Evolutionary conservation across 1,140 invertebrate genomes (phyloP).

Genomic region (Chlorops oryzae): DNA sequence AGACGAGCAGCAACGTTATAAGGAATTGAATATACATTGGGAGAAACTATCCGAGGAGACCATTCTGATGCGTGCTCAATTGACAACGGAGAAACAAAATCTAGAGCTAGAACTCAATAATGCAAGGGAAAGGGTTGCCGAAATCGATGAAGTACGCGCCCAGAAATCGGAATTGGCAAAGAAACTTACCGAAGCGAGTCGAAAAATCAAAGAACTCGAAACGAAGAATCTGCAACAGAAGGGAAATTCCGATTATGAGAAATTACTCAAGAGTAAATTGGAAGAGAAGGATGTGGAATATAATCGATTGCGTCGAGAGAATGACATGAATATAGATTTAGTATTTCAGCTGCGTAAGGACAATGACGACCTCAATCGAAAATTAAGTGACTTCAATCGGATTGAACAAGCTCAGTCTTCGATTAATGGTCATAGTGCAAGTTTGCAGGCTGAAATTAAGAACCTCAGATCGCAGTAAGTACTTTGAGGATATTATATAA

Average conservation of each 20-base stretch:
- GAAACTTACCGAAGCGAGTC: slow-evolving; percentile 61
- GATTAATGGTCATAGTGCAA: slow-evolving; percentile 65
- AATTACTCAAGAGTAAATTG: slow-evolving; percentile 60
- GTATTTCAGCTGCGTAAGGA: slow-evolving; percentile 61
- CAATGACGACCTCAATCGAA: slow-evolving; percentile 74
- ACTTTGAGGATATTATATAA: slow-evolving; percentile 1
- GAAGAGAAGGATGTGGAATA: slow-evolving; percentile 71
- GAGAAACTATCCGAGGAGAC: slow-evolving; percentile 78
- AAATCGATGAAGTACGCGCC: slow-evolving; percentile 35
- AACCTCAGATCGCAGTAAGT: slow-evolving; percentile 59
- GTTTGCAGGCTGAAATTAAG: slow-evolving; percentile 68
- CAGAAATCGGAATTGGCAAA: slow-evolving; percentile 52
- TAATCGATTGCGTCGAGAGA: slow-evolving; percentile 65
- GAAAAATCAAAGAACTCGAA: slow-evolving; percentile 50
- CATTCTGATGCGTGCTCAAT: slow-evolving; percentile 67
- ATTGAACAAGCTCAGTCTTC: slow-evolving; percentile 74
- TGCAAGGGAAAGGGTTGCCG: slow-evolving; percentile 29
- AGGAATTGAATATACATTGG: slow-evolving; percentile 73
- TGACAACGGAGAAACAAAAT: slow-evolving; percentile 71
- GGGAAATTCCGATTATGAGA: slow-evolving; percentile 57
- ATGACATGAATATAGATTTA: slow-evolving; percentile 64
- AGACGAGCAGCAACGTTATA: slow-evolving; percentile 64
- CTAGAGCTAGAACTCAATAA: slow-evolving; percentile 49
- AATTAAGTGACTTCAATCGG: slow-evolving; percentile 79
- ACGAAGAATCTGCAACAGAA: slow-evolving; percentile 38